A percentile compares a stretch with the other conserved stretches of the same genome.
Conservation (phyloP, 2,113 vertebrate genomes). For the Balaeniceps rex region DNA sequence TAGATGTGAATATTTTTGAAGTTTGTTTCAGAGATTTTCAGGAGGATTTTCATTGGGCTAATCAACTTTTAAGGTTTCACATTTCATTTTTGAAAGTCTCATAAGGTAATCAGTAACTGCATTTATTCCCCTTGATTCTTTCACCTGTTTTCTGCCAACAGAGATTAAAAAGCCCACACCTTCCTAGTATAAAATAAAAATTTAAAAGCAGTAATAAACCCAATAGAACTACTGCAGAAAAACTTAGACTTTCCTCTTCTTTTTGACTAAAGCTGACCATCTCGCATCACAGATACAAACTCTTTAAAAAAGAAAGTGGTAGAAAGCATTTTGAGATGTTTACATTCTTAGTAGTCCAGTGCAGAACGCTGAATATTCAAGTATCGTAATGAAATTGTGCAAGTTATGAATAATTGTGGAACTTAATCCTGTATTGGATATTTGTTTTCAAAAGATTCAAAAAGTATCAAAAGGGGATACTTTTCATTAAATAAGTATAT, state of each 20-base stretch:
- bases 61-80: neutral
- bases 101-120: neutral
- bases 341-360: neutral
- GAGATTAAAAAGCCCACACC: neutral
- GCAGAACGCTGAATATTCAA: neutral
- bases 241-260: neutral
- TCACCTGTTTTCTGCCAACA: neutral
- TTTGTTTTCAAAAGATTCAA: neutral
- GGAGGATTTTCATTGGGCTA: neutral
- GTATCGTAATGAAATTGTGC: neutral
- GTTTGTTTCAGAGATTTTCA: neutral
- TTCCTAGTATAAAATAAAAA: neutral
- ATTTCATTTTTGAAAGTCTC: neutral
- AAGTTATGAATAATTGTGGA: neutral
- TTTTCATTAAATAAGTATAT: neutral
- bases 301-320: neutral
- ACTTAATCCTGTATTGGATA: neutral
- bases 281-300: neutral
- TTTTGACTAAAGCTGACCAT: neutral
- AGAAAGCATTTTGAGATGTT: neutral
- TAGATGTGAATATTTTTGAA: neutral
- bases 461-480: neutral
- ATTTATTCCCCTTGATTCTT: neutral
- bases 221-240: neutral
- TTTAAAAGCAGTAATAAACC: neutral